A percentile compares a stretch with the other conserved stretches of the same genome.
Evolutionary conservation across 2,113 vertebrate genomes (phyloP).

Genomic region (Dromiciops gliroides): DNA sequence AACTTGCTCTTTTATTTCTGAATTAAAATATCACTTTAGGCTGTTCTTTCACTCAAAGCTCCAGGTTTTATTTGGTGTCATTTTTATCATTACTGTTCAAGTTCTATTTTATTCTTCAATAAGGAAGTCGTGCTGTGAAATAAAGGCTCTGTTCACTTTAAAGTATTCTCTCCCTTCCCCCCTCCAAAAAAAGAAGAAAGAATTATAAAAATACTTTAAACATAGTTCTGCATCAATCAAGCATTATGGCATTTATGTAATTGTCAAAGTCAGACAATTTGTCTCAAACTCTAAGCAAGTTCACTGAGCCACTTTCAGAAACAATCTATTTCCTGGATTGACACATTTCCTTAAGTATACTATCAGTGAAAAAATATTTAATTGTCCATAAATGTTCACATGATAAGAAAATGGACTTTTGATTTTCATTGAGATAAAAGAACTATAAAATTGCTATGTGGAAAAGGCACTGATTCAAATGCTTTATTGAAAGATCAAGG

Average conservation of each 20-base stretch:
- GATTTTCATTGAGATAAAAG: constrained; percentile 20
- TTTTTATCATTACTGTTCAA: constrained; percentile 75
- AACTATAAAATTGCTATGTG: neutral
- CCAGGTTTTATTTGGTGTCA: constrained; percentile 75
- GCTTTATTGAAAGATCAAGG: too few species aligned
- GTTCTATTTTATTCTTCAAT: constrained; percentile 76
- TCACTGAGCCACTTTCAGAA: constrained; percentile 45
- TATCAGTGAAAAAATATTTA: neutral
- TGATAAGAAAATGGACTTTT: constrained; percentile 37
- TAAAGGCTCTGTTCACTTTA: constrained; percentile 73
- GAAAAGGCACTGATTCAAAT: neutral
- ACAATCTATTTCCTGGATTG: constrained; percentile 10
- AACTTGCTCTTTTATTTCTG: constrained; percentile 74
- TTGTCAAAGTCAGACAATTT: constrained; percentile 74
- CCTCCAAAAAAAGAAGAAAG: constrained; percentile 15
- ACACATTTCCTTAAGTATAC: constrained; percentile 33
- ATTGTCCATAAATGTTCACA: neutral
- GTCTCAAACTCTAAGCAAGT: constrained; percentile 66
- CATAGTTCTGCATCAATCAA: constrained; percentile 69
- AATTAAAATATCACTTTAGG: constrained; percentile 76
- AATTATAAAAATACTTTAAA: constrained; percentile 72
- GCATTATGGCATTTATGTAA: constrained; percentile 69
- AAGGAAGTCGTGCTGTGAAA: constrained; percentile 75
- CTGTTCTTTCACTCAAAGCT: constrained; percentile 67
- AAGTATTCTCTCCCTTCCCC: constrained; percentile 41